phyloP scores from a whole-genome alignment of 2,113 vertebrate genomes.

The Falco punctatus region DNA sequence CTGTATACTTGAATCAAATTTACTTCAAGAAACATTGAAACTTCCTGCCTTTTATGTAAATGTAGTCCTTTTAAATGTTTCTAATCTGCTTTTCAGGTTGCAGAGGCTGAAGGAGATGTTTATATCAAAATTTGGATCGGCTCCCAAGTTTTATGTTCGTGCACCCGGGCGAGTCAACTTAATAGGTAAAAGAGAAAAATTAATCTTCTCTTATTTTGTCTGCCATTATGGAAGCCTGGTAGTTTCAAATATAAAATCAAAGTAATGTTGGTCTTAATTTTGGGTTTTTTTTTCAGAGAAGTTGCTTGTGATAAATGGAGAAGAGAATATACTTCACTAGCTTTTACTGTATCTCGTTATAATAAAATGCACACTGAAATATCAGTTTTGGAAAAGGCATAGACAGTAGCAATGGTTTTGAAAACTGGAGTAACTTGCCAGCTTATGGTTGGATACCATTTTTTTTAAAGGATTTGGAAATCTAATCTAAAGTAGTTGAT shows the following conservation, averaged over 20 bases:
- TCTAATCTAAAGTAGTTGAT: not conserved
- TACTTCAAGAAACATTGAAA: not conserved
- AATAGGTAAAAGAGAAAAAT: conserved; percentile 84
- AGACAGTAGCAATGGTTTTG: not conserved
- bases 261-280: not conserved
- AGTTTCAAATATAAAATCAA: not conserved
- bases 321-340: not conserved
- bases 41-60: not conserved
- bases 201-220: not conserved
- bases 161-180: conserved; percentile 96
- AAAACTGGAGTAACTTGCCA: not conserved
- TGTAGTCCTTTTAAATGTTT: conserved; percentile 4
- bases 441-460: not conserved
- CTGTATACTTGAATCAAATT: not conserved
- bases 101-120: conserved; percentile 88
- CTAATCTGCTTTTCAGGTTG: conserved; percentile 79
- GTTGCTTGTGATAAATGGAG: not conserved
- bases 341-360: not conserved
- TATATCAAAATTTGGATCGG: conserved; percentile 84
- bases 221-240: not conserved
- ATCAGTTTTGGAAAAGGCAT: not conserved
- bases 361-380: not conserved
- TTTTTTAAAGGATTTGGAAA: not conserved
- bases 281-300: conserved; percentile 2
- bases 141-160: conserved; percentile 89